Base-by-base conservation (phyloP, 2,113 vertebrate species). In the Bettongia penicillata region DNA sequence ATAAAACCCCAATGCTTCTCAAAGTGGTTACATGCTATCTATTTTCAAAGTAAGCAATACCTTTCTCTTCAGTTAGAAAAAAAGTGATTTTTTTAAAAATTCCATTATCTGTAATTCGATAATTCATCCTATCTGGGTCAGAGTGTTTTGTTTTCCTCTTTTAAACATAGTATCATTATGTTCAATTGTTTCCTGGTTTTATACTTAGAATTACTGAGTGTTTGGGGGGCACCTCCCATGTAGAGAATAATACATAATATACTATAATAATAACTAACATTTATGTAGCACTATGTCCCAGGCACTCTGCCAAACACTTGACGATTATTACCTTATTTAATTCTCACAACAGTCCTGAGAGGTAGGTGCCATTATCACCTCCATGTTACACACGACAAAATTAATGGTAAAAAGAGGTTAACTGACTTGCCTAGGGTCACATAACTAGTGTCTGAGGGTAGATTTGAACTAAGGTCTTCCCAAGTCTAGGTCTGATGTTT, bases 141-240 rank as follows among this genome's bases (percentile, higher is more conserved):
- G 94, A 53, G 90, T 90, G 51, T 26, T 61, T 93, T 95, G 50
- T 91, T 61, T 90, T 90, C 57, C 53, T 93, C 28, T 91, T 91
- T 93, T 43, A n/a, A 37, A 95, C 28, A 95, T 93, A 48, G 90
- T 90, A 96, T 96, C 91, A 53, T 51, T 94, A 93, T 47, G 48
- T 84, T 84, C 22, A 84, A 22, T 93, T 96, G 90, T 94, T 95
- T 53, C 68, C 89, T 93, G 16, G 31, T 93, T 94, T 96, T 94
- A 90, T 93, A 97, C 95, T 97, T 95, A 97, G 95, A 95, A 93
- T 96, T 97, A 93, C 51, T 77, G 51, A 96, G 84, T 95, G 25
- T 95, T 93, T 96, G 31, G 48, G 89, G 92, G 89, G 31, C n/a
- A 96, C 53, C 25, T 93, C 90, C 95, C 51, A 92, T 93, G 94